Conservation (phyloP, 2,113 vertebrate genomes). For the Cyanocitta stelleri region DNA sequence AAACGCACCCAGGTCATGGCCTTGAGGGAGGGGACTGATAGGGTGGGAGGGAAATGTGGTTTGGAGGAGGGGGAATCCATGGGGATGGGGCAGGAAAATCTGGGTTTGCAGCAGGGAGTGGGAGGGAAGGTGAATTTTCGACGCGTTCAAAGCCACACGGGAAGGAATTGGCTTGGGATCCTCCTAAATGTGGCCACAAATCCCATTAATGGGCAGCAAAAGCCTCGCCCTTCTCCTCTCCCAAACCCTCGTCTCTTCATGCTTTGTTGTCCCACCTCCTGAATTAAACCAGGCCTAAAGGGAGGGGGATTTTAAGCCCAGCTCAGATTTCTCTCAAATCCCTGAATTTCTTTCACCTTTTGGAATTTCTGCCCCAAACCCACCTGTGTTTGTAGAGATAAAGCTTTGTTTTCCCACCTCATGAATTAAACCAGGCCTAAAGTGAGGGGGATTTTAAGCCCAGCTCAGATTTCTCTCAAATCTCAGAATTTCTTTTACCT, state of each 20-base stretch:
- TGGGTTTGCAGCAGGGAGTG: rapidly evolving
- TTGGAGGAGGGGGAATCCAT: rapidly evolving
- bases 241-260: rapidly evolving
- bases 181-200: not conserved
- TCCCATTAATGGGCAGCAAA: not conserved
- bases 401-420: too few relatives aligned
- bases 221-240: not conserved
- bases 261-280: not conserved
- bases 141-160: not conserved
- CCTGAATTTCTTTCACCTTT: too few relatives aligned
- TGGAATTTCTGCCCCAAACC: too few relatives aligned
- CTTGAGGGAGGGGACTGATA: too few relatives aligned
- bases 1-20: rapidly evolving
- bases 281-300: not conserved
- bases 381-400: too few relatives aligned
- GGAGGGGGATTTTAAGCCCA: too few relatives aligned
- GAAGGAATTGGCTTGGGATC: not conserved
- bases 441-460: not conserved
- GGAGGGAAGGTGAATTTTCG: not conserved
- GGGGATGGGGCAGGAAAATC: not conserved
- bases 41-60: too few relatives aligned
- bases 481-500: not conserved
- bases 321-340: too few relatives aligned
- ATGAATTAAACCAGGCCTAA: too few relatives aligned
- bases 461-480: not conserved